phyloP scores from a whole-genome alignment of 2,888 invertebrate genomes.

The Eristalis intricaria region DNA sequence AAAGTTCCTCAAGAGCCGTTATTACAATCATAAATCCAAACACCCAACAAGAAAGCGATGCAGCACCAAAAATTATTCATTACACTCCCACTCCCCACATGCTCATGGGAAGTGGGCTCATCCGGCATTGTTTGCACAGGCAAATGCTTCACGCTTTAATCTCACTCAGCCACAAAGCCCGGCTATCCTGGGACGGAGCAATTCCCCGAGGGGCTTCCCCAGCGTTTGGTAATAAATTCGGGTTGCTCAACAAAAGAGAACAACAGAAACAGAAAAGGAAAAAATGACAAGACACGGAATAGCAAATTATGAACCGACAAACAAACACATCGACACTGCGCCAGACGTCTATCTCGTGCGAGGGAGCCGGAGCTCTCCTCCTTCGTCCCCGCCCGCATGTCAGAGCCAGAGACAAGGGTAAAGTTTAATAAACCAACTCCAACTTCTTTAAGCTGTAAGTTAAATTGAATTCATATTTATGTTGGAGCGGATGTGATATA shows the following conservation, averaged over 20 bases:
- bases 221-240: not conserved
- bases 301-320: not conserved
- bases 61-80: not conserved
- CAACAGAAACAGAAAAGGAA: not conserved
- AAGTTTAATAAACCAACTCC: not conserved
- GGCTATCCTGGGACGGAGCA: not conserved
- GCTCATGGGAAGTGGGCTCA: not conserved
- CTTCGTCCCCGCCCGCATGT: not conserved
- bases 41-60: not conserved
- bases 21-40: constrained; percentile 9
- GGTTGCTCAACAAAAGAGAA: not conserved
- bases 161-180: constrained; percentile 19
- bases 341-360: not conserved
- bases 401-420: not conserved
- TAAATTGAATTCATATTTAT: constrained; percentile 25
- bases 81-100: not conserved
- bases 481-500: constrained; percentile 11
- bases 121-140: constrained; percentile 5
- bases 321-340: not conserved
- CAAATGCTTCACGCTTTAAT: constrained; percentile 14
- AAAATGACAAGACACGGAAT: not conserved
- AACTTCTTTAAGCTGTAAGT: constrained; percentile 19
- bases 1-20: not conserved
- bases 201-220: not conserved
- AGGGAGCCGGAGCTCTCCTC: not conserved